Evolutionary conservation across 1,140 invertebrate species (phyloP).

Genomic region (Theocolax elegans): DNA sequence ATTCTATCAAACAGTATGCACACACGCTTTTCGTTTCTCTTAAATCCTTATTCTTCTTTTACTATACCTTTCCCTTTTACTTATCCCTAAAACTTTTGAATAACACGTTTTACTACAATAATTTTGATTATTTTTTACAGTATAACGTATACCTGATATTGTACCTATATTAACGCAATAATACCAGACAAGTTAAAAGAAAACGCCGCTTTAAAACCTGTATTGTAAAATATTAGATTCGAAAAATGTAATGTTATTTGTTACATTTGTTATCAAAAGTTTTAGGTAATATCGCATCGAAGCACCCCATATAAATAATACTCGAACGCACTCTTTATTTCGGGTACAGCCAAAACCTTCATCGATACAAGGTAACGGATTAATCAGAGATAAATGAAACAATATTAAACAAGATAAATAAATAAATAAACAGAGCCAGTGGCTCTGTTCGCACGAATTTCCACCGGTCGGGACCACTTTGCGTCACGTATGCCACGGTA

Average conservation of each 20-base stretch:
- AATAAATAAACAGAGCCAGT: conserved; percentile 11
- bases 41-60: conserved; percentile 16
- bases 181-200: too few species aligned
- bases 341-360: background rate
- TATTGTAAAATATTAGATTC: too few species aligned
- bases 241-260: too few species aligned
- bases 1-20: conserved; percentile 9
- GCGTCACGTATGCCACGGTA: conserved; percentile 59
- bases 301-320: conserved; percentile 27
- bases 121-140: too few species aligned
- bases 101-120: too few species aligned
- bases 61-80: conserved; percentile 19
- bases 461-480: conserved; percentile 60
- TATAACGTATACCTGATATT: too few species aligned
- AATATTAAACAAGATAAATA: background rate
- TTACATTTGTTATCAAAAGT: too few species aligned
- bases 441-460: conserved; percentile 51
- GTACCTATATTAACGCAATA: too few species aligned
- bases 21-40: conserved; percentile 8
- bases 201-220: too few species aligned
- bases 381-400: conserved; percentile 17
- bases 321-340: conserved; percentile 38
- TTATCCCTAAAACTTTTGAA: too few species aligned
- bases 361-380: background rate
- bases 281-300: conserved; percentile 23